Evolutionary conservation across 2,888 invertebrate genomes (phyloP).

Genomic region (Ectropis crepuscularia): DNA sequence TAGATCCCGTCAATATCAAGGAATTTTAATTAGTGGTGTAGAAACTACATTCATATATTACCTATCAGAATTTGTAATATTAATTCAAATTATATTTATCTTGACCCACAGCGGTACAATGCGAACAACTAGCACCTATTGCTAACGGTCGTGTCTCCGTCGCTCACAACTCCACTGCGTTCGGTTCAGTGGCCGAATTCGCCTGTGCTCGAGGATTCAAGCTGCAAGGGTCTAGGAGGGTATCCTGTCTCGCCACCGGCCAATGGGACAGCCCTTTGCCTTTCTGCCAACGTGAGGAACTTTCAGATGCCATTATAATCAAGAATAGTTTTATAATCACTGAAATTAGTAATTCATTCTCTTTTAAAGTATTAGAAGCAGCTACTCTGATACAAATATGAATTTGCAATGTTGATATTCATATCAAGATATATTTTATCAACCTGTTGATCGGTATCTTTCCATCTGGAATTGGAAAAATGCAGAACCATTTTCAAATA

Average conservation of each 20-base stretch:
- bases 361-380: too few relatives aligned
- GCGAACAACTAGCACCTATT: slow-evolving; percentile 88
- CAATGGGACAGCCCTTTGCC: slow-evolving; percentile 92
- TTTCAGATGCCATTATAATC: background rate
- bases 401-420: too few relatives aligned
- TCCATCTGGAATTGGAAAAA: too few relatives aligned
- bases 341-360: background rate
- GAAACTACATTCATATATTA: too few relatives aligned
- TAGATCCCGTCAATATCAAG: too few relatives aligned
- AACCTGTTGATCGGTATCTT: too few relatives aligned
- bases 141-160: slow-evolving; percentile 85
- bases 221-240: slow-evolving; percentile 87
- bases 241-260: slow-evolving; percentile 90
- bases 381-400: too few relatives aligned
- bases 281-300: slow-evolving; percentile 86
- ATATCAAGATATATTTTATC: too few relatives aligned
- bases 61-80: too few relatives aligned
- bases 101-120: slow-evolving; percentile 86
- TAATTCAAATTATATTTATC: background rate
- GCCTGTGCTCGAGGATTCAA: slow-evolving; percentile 88
- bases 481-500: too few relatives aligned
- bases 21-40: too few relatives aligned
- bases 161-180: slow-evolving; percentile 86
- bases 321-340: background rate
- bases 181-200: slow-evolving; percentile 91